Evolutionary conservation across 2,888 invertebrate genomes (phyloP).

Genomic region (Lepeophtheirus nordmannii): DNA sequence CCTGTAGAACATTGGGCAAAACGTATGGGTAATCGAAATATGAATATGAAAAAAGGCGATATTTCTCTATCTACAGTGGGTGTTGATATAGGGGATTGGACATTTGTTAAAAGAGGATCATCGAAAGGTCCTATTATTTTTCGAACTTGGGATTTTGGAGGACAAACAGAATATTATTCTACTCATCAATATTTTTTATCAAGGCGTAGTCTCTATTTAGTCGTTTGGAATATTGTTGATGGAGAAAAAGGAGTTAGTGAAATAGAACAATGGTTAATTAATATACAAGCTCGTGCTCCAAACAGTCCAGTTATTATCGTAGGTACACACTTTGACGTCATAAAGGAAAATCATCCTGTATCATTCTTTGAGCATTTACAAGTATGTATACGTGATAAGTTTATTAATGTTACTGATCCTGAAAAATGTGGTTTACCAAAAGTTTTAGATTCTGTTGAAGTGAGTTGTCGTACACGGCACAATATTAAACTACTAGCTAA

Average conservation of each 20-base stretch:
- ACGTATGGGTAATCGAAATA: slow-evolving; percentile 77
- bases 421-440: slow-evolving; percentile 87
- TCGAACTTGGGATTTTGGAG: slow-evolving; percentile 97
- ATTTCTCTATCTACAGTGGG: slow-evolving; percentile 86
- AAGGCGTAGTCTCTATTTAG: slow-evolving; percentile 55
- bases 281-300: slow-evolving; percentile 83
- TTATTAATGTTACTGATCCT: slow-evolving; percentile 83
- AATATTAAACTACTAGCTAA: slow-evolving; percentile 78
- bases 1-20: slow-evolving; percentile 79
- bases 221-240: slow-evolving; percentile 84
- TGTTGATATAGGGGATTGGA: slow-evolving; percentile 90
- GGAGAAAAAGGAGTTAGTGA: slow-evolving; percentile 76
- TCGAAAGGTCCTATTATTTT: slow-evolving; percentile 70
- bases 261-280: slow-evolving; percentile 88
- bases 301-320: slow-evolving; percentile 91
- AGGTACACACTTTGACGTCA: slow-evolving; percentile 85
- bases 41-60: slow-evolving; percentile 56
- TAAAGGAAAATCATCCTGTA: slow-evolving; percentile 46
- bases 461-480: slow-evolving; percentile 70
- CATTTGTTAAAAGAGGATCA: slow-evolving; percentile 62
- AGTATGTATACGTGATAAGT: slow-evolving; percentile 55
- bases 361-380: slow-evolving; percentile 59
- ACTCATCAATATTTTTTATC: slow-evolving; percentile 97
- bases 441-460: slow-evolving; percentile 80
- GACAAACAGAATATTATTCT: slow-evolving; percentile 92